Base-by-base conservation (phyloP, 35 echinoderm and acorn worm species). In the Ptychodera flava region DNA sequence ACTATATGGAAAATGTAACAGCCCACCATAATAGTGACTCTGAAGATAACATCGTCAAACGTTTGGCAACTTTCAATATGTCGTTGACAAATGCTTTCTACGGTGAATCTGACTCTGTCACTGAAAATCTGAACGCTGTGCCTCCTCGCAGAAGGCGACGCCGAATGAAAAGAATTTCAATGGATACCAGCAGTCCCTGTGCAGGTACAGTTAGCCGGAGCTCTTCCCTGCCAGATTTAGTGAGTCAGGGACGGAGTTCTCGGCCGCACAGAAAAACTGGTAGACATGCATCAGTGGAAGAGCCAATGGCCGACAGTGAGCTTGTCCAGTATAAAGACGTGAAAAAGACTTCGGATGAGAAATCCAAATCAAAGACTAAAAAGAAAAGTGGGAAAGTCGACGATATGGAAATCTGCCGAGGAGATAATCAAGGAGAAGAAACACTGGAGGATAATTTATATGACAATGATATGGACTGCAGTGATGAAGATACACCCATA, bases 21-120 rank as follows among this genome's bases (percentile, higher is more conserved):
- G 84, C 78, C 14, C 82, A 92, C 27, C 15, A 82, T 37, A 85
- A 93, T 0, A 92, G 88, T 82, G 96, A 99, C 77, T 92, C 96
- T 28, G 96, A 99, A 33, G 96, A 99, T 83, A 75, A 89, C 34
- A 87, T 94, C 85, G 83, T 94, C 33, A 92, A 92, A 81, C 89
- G 93, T 36, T 78, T 98, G 14, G 28, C 80, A 36, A 94, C 96
- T 27, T 64, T 64, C 22, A 64, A 64, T 64, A 22, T 64, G 6
- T 99, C 96, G 0, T 86, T 99, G 27, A 35, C 82, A 0, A 99
- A 93, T 85, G 94, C 94, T 78, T 38, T 99, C 1, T 99, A 99
- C 86, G 96, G 96, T 12, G 96, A 99, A 86, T 99, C 96, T 30
- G 96, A 99, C 81, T 99, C 96, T 27, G 88, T 99, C 16, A 91